phyloP scores from a whole-genome alignment of 2,888 invertebrate species.

The Melieria picta region DNA sequence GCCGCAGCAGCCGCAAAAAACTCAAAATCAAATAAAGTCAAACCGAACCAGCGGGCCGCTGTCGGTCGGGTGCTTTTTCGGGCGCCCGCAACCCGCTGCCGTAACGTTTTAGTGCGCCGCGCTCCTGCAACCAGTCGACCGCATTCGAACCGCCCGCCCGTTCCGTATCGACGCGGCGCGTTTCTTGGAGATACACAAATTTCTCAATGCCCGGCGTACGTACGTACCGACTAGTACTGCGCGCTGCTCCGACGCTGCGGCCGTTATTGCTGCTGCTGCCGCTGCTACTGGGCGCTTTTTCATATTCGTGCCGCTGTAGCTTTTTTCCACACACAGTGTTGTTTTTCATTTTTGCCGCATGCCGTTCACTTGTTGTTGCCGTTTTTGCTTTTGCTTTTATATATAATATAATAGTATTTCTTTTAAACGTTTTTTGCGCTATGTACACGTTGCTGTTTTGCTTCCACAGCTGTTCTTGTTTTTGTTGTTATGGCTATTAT shows the following conservation, averaged over 20 bases:
- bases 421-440: not conserved
- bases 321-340: not conserved
- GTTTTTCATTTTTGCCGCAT: not conserved
- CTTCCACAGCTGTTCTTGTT: slow-evolving; percentile 1
- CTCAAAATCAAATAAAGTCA: no score
- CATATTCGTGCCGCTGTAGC: not conserved
- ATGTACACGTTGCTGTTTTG: slow-evolving; percentile 1
- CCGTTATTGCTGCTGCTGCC: slow-evolving; percentile 10
- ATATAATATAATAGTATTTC: not conserved
- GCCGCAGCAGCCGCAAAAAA: not conserved
- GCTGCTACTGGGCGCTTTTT: slow-evolving; percentile 8
- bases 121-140: no score
- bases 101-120: not conserved
- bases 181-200: not conserved
- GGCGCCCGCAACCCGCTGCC: not conserved
- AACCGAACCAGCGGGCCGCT: no score
- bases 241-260: not conserved
- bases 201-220: not conserved
- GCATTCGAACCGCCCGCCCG: no score
- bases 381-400: not conserved
- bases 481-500: not conserved
- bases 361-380: not conserved
- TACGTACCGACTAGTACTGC: slow-evolving; percentile 19
- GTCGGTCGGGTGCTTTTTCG: not conserved
- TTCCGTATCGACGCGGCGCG: no score